A percentile compares a stretch with the other conserved stretches of the same genome.
phyloP scores from a whole-genome alignment of 2,888 invertebrate species.

The Caenorhabditis japonica region DNA sequence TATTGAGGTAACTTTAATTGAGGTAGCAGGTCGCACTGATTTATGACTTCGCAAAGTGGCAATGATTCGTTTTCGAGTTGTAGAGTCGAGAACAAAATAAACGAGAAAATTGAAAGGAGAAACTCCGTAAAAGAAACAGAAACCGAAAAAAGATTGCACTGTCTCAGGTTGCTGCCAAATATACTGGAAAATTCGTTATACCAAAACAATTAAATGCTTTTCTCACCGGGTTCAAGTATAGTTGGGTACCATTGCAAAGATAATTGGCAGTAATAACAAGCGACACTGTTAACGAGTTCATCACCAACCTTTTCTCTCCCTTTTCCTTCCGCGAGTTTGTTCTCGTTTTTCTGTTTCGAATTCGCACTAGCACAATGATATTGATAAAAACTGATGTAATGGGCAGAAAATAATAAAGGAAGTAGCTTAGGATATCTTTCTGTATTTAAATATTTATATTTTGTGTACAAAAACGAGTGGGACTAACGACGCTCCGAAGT shows the following conservation, averaged over 20 bases:
- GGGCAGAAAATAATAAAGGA: constrained; percentile 25
- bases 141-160: constrained; percentile 25
- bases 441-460: too few species aligned
- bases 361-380: constrained; percentile 3
- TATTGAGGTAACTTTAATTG: too few species aligned
- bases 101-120: constrained; percentile 34
- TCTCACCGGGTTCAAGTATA: background rate
- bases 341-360: constrained; percentile 15
- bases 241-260: constrained; percentile 13
- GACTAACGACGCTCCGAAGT: too few species aligned
- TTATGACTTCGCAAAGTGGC: background rate
- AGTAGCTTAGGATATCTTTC: constrained; percentile 17
- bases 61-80: constrained; percentile 5
- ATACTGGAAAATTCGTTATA: constrained; percentile 3
- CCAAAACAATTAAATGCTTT: background rate
- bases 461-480: too few species aligned
- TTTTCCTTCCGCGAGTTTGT: constrained; percentile 5
- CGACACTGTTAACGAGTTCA: constrained; percentile 22
- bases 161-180: constrained; percentile 15
- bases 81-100: constrained; percentile 23
- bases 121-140: constrained; percentile 31
- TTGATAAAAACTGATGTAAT: constrained; percentile 22
- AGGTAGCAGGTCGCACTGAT: background rate
- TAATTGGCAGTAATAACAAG: constrained; percentile 27
- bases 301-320: constrained; percentile 13